Base-by-base conservation (phyloP, 1,140 invertebrate species). In the Drosophila lowei region DNA sequence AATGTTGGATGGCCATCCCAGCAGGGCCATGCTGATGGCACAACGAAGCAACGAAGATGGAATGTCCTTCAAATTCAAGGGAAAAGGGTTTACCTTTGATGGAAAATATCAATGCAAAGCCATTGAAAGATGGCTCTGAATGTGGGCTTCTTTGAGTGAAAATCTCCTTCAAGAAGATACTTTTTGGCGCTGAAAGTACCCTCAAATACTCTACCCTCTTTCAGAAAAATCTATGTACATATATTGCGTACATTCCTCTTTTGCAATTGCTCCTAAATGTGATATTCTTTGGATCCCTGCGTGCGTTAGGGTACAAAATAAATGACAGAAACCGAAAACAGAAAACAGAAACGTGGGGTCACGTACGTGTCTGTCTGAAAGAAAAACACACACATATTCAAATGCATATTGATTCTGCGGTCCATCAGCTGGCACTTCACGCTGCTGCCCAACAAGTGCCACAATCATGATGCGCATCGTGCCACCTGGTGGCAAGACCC, bases 341-440 rank as follows among this genome's bases (percentile, higher is more conserved):
- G 23, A 42, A 30, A 47, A 21, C 49, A 18, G 25, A 75, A 56
- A 80, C 72, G 77, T 80, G 77, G 44, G 55, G 72, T 72, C 78
- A 80, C 78, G 78, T 80, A 61, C 78, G 53, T 80, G 34, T 56
- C 50, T 55, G 50, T 56, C 23, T 30, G 48, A n/a, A n/a, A n/a
- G n/a, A n/a, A n/a, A n/a, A n/a, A n/a, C n/a, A n/a, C n/a, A n/a
- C n/a, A n/a, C 11, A 21, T 41, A 21, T 30, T 77, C 70, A 86
- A 88, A 88, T 88, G 83, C 75, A 88, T 86, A 88, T 88, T 88
- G 83, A 86, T 86, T 86, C 83, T 86, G 83, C 60, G 83, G 74
- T 78, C 72, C 68, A 74, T 70, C 66, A 57, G 71, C 43, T 79
- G 64, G 43, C 61, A 54, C 48, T 59, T 15, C 55, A 42, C 21